A percentile compares a stretch with the other conserved stretches of the same genome.
Conservation (phyloP, 1,140 invertebrate genomes). For the Halesus radiatus region DNA sequence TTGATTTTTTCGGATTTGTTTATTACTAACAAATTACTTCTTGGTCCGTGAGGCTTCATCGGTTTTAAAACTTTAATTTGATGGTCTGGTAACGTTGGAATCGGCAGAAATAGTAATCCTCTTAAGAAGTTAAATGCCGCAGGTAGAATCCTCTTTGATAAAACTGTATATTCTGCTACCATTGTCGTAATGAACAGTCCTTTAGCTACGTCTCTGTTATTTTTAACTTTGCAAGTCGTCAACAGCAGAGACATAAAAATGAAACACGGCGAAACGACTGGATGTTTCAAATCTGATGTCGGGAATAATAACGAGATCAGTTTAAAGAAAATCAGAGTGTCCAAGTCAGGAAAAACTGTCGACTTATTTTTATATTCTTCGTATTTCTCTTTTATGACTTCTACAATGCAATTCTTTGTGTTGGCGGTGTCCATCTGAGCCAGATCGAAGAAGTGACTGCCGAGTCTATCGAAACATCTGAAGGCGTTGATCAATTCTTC, state of each 20-base stretch:
- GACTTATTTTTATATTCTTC: constrained; percentile 74
- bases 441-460: constrained; percentile 81
- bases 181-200: constrained; percentile 85
- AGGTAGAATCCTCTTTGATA: constrained; percentile 88
- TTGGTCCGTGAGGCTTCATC: constrained; percentile 72
- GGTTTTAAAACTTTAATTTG: constrained; percentile 75
- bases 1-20: constrained; percentile 63
- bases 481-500: constrained; percentile 72
- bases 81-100: constrained; percentile 71
- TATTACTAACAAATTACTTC: constrained; percentile 72
- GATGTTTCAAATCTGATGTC: constrained; percentile 90
- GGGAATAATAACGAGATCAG: constrained; percentile 84
- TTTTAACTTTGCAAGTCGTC: constrained; percentile 73
- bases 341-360: constrained; percentile 77
- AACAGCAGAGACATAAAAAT: constrained; percentile 89
- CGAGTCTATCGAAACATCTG: constrained; percentile 74
- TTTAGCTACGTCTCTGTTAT: constrained; percentile 77
- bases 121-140: constrained; percentile 83
- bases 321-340: constrained; percentile 86
- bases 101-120: constrained; percentile 77
- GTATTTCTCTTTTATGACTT: constrained; percentile 83
- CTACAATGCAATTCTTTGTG: constrained; percentile 75
- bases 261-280: constrained; percentile 85
- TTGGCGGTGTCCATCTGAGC: constrained; percentile 78
- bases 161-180: constrained; percentile 81